A percentile compares a stretch with the other conserved stretches of the same genome.
phyloP scores from a whole-genome alignment of 2,797 vertebrate genomes.

The Apogon talboti region DNA sequence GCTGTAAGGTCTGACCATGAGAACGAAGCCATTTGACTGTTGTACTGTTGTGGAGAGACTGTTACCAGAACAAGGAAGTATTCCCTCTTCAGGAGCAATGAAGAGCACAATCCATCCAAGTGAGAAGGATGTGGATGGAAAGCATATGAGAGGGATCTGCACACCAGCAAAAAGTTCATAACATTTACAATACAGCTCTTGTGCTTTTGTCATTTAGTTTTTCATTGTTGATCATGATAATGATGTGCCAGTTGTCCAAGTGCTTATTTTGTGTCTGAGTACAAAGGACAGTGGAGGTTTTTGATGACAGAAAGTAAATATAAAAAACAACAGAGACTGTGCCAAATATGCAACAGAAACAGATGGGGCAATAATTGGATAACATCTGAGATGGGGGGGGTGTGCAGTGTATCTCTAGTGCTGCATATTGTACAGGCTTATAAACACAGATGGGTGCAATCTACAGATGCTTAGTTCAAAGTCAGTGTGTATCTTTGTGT shows the following conservation, averaged over 20 bases:
- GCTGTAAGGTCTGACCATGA: conserved; percentile 69
- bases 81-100: conserved; percentile 55
- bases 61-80: conserved; percentile 65
- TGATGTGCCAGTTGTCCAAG: conserved; percentile 74
- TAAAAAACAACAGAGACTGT: conserved; percentile 71
- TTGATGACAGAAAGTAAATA: conserved; percentile 60
- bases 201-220: conserved; percentile 69
- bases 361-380: conserved; percentile 79
- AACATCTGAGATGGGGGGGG: conserved; percentile 64
- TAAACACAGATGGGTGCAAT: conserved; percentile 74
- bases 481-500: conserved; percentile 81
- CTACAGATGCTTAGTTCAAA: conserved; percentile 76
- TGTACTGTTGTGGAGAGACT: conserved; percentile 67
- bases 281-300: conserved; percentile 71
- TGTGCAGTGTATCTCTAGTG: conserved; percentile 65
- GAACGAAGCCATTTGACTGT: conserved; percentile 70
- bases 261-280: conserved; percentile 70
- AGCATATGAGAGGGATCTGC: conserved; percentile 61
- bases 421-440: conserved; percentile 79
- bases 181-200: conserved; percentile 67
- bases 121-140: conserved; percentile 41
- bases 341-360: conserved; percentile 83
- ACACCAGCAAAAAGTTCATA: conserved; percentile 79
- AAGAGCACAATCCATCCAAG: conserved; percentile 47
- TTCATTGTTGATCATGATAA: conserved; percentile 67